phyloP scores from a whole-genome alignment of 2,888 invertebrate species.

The Caenorhabditis panamensis region DNA sequence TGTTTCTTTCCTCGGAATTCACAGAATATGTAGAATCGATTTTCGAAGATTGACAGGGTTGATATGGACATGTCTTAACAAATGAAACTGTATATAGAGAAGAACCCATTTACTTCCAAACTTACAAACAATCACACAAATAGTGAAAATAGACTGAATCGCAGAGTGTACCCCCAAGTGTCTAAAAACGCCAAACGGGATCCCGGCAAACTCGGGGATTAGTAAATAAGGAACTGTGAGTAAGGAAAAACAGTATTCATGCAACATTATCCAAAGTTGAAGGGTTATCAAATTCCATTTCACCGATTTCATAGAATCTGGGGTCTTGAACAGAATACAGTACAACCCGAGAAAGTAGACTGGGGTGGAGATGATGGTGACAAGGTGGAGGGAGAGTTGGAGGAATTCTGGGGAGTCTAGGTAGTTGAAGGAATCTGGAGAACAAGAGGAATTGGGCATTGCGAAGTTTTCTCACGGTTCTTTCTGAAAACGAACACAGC shows the following conservation, averaged over 20 bases:
- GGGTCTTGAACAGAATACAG: conserved; percentile 14
- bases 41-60: not conserved
- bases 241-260: not conserved
- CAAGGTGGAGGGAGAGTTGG: not conserved
- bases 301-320: not conserved
- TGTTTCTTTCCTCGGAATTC: not conserved
- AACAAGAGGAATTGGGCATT: too few relatives aligned
- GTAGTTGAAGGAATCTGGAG: not conserved
- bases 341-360: conserved; percentile 19
- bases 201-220: conserved; percentile 3
- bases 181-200: conserved; percentile 5
- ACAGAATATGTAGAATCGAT: not conserved
- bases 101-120: too few relatives aligned
- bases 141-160: not conserved
- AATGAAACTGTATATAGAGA: too few relatives aligned
- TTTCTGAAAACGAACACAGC: too few relatives aligned
- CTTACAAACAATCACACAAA: not conserved
- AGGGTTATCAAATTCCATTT: not conserved
- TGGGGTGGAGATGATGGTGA: conserved; percentile 8
- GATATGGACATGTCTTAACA: not conserved
- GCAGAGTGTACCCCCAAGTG: not conserved
- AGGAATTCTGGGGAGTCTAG: conserved; percentile 14
- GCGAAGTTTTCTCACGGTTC: too few relatives aligned
- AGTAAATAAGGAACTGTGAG: conserved; percentile 9
- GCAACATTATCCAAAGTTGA: not conserved